A percentile compares a stretch with the other conserved stretches of the same genome.
Evolutionary conservation across 2,888 invertebrate genomes (phyloP).

Genomic region (Argyresthia albistria): DNA sequence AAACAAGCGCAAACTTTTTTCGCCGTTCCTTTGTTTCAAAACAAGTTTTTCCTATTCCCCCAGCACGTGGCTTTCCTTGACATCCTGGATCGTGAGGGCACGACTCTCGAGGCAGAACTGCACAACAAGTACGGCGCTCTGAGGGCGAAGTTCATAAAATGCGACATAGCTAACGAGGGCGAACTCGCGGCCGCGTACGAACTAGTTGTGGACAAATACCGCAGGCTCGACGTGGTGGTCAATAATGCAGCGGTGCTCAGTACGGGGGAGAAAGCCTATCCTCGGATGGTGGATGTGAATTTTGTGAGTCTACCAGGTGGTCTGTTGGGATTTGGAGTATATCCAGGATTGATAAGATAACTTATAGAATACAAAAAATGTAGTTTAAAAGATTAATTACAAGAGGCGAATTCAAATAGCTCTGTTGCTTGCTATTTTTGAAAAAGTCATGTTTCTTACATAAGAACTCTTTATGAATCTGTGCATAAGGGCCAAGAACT

Average conservation of each 20-base stretch:
- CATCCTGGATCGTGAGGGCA: conserved; percentile 42
- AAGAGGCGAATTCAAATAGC: no score
- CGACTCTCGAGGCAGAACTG: conserved; percentile 39
- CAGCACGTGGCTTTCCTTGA: conserved; percentile 59
- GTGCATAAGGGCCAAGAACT: no score
- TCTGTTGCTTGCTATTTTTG: no score
- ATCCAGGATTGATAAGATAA: no score
- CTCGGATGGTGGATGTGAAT: conserved; percentile 48
- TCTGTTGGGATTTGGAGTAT: background rate
- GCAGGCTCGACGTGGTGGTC: conserved; percentile 45
- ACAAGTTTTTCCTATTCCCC: conserved; percentile 15
- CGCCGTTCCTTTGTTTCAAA: background rate
- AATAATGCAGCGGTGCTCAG: conserved; percentile 49
- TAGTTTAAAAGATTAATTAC: no score
- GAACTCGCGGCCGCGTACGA: conserved; percentile 41
- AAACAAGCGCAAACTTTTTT: background rate
- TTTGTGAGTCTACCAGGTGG: conserved; percentile 35
- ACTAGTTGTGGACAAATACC: conserved; percentile 48
- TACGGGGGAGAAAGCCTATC: conserved; percentile 24
- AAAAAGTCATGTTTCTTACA: no score
- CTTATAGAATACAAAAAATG: no score
- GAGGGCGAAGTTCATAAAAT: conserved; percentile 57
- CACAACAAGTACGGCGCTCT: conserved; percentile 47
- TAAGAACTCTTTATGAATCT: no score
- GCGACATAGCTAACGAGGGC: conserved; percentile 43